Evolutionary conservation across 1,140 invertebrate genomes (phyloP).

Genomic region (Bemisia tabaci): DNA sequence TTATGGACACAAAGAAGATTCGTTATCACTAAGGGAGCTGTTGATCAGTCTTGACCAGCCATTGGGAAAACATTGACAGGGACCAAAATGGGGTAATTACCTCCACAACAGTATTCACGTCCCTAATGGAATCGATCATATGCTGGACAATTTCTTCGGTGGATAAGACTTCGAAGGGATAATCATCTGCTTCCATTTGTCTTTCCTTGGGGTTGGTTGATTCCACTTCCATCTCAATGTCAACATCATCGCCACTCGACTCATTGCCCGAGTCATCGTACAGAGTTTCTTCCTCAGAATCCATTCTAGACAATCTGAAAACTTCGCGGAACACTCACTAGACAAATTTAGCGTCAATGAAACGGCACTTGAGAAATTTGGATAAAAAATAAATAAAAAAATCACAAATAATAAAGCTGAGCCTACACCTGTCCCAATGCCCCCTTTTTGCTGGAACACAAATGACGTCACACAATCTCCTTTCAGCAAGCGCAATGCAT

Average conservation of each 20-base stretch:
- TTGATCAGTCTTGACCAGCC: no score
- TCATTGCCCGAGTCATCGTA: slow-evolving; percentile 84
- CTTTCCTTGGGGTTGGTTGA: slow-evolving; percentile 57
- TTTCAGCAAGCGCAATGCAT: not conserved
- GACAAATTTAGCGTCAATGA: no score
- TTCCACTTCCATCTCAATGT: slow-evolving; percentile 83
- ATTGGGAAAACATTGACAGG: no score
- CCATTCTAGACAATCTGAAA: slow-evolving; percentile 45
- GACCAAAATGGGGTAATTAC: no score
- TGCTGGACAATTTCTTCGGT: slow-evolving; percentile 93
- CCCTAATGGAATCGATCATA: slow-evolving; percentile 94
- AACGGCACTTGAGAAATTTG: slow-evolving; percentile 6
- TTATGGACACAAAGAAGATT: no score
- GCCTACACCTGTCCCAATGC: not conserved
- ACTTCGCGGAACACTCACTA: slow-evolving; percentile 7
- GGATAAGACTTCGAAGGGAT: slow-evolving; percentile 84
- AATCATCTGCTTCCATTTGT: slow-evolving; percentile 71
- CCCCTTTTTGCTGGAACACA: not conserved
- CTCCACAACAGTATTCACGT: slow-evolving; percentile 79
- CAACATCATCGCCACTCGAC: slow-evolving; percentile 79
- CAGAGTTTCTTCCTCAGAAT: slow-evolving; percentile 76
- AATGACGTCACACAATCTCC: not conserved
- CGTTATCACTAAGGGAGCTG: no score
- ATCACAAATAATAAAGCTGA: not conserved
- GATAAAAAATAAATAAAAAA: slow-evolving; percentile 9